phyloP scores from a whole-genome alignment of 2,113 vertebrate genomes.

The Notiomystis cincta region DNA sequence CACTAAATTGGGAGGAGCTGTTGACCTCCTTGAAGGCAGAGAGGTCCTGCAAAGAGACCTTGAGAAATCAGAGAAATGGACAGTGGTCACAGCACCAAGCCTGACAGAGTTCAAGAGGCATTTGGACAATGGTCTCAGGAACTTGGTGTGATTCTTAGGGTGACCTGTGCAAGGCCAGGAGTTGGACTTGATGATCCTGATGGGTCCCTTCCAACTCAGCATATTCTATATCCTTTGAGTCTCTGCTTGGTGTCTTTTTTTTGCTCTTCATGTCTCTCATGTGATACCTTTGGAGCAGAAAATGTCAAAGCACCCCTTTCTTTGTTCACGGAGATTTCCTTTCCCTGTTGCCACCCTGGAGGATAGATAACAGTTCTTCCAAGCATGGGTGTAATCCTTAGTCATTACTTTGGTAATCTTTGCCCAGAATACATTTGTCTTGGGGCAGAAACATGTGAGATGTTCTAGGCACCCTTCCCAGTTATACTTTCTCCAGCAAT shows the following conservation, averaged over 20 bases:
- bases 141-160: neutral
- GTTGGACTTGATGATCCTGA: neutral
- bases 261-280: neutral
- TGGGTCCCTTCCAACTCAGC: neutral
- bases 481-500: neutral
- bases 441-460: conserved; percentile 39
- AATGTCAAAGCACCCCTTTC: neutral
- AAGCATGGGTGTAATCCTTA: neutral
- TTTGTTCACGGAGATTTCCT: neutral
- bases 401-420: conserved; percentile 25
- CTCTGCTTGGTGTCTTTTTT: neutral
- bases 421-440: conserved; percentile 42
- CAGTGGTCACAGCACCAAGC: neutral
- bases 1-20: neutral
- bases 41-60: neutral
- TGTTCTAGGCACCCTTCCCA: conserved; percentile 50
- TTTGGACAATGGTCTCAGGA: neutral
- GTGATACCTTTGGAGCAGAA: neutral
- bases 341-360: neutral
- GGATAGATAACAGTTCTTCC: neutral
- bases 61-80: neutral
- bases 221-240: neutral
- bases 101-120: neutral
- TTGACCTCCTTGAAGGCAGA: rapidly evolving
- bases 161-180: neutral